These are phyloP conservation scores for Catostomus latipinnis DNA, from an alignment of 2,797 vertebrate species.

Conservation along the genomic window DNA sequence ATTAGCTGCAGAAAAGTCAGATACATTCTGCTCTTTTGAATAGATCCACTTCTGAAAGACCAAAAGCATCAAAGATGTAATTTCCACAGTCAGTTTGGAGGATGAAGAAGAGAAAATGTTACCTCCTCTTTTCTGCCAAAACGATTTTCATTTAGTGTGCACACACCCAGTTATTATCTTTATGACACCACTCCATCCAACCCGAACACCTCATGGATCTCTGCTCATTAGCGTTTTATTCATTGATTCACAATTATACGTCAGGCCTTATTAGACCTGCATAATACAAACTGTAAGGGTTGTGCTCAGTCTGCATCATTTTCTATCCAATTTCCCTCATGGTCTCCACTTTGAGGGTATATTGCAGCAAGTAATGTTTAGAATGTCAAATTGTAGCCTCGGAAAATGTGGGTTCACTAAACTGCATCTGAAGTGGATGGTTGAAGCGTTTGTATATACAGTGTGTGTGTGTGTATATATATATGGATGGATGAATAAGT, in stretches of 20 bases:
- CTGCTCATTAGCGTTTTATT: conserved; percentile 73
- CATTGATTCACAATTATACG: conserved; percentile 62
- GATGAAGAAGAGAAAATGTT: conserved; percentile 45
- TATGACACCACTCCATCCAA: conserved; percentile 60
- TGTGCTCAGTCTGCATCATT: conserved; percentile 50
- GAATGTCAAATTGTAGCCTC: conserved; percentile 29
- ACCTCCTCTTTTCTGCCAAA: conserved; percentile 55
- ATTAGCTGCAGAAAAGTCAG: conserved; percentile 74
- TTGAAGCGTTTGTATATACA: no score
- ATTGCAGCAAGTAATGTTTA: conserved; percentile 39
- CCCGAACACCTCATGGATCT: conserved; percentile 54
- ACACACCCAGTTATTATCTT: conserved; percentile 73
- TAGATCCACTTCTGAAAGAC: conserved; percentile 59
- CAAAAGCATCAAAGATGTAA: conserved; percentile 57
- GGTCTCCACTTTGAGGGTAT: conserved; percentile 13
- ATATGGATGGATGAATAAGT: conserved; percentile 17
- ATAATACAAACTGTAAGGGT: conserved; percentile 58
- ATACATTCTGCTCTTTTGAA: conserved; percentile 66
- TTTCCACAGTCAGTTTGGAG: conserved; percentile 53
- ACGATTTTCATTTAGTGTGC: conserved; percentile 69
- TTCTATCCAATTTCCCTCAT: conserved; percentile 41
- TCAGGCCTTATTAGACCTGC: conserved; percentile 56
- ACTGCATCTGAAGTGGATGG: neutral
- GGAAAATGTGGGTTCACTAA: conserved; percentile 5
- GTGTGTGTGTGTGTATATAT: no score